A percentile compares a stretch with the other conserved stretches of the same genome.
Conservation (phyloP, 2,797 vertebrate species). For the Sebastes minor region DNA sequence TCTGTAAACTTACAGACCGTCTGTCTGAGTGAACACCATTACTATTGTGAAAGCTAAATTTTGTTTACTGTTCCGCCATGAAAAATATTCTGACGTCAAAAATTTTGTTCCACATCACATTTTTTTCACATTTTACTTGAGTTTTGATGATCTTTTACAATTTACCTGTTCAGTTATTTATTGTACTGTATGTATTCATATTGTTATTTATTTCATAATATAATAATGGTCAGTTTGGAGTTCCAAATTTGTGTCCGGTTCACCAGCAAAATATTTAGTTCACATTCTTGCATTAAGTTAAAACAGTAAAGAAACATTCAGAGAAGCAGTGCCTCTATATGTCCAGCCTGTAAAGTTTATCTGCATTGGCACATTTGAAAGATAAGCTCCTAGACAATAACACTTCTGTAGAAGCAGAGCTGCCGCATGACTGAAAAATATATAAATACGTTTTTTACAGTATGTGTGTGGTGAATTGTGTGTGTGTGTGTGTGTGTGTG, state of each 20-base stretch:
- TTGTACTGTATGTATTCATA: background rate
- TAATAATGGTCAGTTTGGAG: background rate
- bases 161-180: background rate
- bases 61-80: too few species aligned
- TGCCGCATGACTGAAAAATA: constrained; percentile 28
- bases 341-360: background rate
- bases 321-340: background rate
- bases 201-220: background rate
- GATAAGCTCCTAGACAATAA: constrained; percentile 32
- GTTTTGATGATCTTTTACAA: background rate
- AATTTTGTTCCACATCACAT: too few species aligned
- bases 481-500: background rate
- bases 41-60: too few species aligned
- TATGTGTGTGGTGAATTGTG: background rate
- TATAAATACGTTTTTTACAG: constrained; percentile 26
- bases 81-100: too few species aligned
- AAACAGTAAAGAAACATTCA: background rate
- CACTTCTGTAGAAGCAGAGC: constrained; percentile 15
- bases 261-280: background rate
- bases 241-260: background rate
- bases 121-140: background rate
- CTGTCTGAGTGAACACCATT: too few species aligned
- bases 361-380: constrained; percentile 13
- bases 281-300: background rate
- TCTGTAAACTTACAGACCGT: too few species aligned